A percentile compares a stretch with the other conserved stretches of the same genome.
phyloP scores from a whole-genome alignment of 2,888 invertebrate genomes.

The Gordius sp. region DNA sequence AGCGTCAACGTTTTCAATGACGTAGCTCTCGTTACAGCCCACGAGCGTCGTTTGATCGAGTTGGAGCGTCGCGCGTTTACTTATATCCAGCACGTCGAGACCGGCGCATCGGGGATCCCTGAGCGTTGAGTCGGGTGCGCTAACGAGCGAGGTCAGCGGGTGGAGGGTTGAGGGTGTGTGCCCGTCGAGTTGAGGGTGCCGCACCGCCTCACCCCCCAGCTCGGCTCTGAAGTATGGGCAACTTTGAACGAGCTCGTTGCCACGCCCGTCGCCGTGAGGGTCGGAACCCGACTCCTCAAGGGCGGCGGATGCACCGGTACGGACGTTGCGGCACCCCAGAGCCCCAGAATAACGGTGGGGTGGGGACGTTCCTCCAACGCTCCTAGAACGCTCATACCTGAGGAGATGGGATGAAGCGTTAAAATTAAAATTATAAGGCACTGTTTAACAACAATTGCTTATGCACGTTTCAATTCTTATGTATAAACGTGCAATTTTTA shows the following conservation, averaged over 20 bases:
- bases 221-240: background rate
- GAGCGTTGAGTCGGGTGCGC: background rate
- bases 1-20: background rate
- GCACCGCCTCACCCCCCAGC: background rate
- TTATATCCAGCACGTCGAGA: background rate
- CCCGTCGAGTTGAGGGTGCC: background rate
- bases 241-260: conserved; percentile 3
- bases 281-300: no score
- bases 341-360: no score
- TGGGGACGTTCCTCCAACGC: no score
- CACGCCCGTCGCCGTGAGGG: background rate
- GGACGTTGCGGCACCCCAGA: background rate
- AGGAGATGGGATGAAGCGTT: no score
- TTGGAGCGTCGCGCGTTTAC: background rate
- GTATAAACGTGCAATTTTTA: no score
- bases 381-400: no score
- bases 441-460: no score
- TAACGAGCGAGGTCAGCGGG: background rate
- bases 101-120: background rate
- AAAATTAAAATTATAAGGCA: no score
- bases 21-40: background rate
- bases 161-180: background rate
- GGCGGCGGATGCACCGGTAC: conserved; percentile 3
- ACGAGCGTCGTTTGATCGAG: background rate
- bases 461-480: no score